phyloP scores from a whole-genome alignment of 2,797 vertebrate genomes.

The Cercopithecus petaurista region DNA sequence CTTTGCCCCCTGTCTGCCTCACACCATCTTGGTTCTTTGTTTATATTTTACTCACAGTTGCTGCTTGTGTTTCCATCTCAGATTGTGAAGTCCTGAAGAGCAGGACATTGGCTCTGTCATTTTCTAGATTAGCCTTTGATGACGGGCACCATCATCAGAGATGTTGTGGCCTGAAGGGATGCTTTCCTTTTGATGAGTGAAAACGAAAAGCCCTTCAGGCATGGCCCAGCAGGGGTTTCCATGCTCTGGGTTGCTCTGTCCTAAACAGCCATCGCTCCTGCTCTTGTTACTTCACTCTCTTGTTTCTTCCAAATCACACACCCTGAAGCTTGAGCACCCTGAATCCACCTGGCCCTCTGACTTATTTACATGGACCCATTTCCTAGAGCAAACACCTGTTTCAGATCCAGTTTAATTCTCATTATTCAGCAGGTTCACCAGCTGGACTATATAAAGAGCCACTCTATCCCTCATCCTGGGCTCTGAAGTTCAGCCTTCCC shows the following conservation, averaged over 20 bases:
- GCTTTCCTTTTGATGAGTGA: not conserved
- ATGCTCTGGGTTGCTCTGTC: rapidly evolving
- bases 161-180: not conserved
- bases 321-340: not conserved
- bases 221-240: not conserved
- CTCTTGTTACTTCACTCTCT: not conserved
- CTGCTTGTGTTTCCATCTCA: not conserved
- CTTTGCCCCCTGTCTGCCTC: not conserved
- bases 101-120: constrained; percentile 28
- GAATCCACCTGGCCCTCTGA: not conserved
- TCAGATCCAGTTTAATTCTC: not conserved
- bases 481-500: not conserved
- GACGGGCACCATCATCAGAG: not conserved
- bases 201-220: not conserved
- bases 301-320: not conserved
- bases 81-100: not conserved
- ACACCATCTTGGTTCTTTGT: not conserved
- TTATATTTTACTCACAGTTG: not conserved
- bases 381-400: not conserved
- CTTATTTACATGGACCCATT: not conserved
- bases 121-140: constrained; percentile 51
- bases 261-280: not conserved
- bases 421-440: not conserved
- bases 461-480: not conserved
- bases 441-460: not conserved